These are phyloP conservation scores for Cosmorhoe ocellata DNA, from an alignment of 2,888 invertebrate species.

Conservation along the genomic window DNA sequence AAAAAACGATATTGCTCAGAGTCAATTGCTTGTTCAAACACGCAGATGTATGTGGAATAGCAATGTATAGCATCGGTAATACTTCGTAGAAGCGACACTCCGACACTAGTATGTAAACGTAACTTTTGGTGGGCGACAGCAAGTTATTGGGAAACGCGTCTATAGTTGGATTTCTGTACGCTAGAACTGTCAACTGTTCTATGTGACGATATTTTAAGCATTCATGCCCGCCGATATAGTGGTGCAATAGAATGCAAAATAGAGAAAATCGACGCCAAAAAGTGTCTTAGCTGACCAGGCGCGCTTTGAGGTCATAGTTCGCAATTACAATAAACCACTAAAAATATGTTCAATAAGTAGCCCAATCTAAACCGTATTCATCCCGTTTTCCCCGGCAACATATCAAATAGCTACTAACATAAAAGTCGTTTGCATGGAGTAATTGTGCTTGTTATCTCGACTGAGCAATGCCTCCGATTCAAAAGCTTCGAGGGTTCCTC, in stretches of 20 bases:
- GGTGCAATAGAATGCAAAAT: too few relatives aligned
- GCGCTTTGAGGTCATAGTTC: too few relatives aligned
- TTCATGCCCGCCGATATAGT: too few relatives aligned
- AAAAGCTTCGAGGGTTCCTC: slow-evolving; percentile 37
- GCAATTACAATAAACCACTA: too few relatives aligned
- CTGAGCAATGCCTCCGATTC: slow-evolving; percentile 41
- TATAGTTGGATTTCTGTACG: not conserved
- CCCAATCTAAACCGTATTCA: slow-evolving; percentile 25
- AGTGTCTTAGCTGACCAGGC: too few relatives aligned
- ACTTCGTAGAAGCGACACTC: not conserved
- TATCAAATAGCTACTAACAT: slow-evolving; percentile 35
- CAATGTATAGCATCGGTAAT: slow-evolving; percentile 44
- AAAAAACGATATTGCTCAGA: slow-evolving; percentile 55
- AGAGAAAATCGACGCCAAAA: too few relatives aligned
- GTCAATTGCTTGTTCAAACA: slow-evolving; percentile 61
- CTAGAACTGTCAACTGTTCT: too few relatives aligned
- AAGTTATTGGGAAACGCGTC: not conserved
- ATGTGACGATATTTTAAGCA: too few relatives aligned
- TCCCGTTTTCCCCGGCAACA: slow-evolving; percentile 26
- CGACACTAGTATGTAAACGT: not conserved
- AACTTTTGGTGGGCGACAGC: too few relatives aligned
- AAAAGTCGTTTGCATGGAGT: slow-evolving; percentile 43
- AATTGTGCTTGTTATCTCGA: slow-evolving; percentile 49
- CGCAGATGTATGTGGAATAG: slow-evolving; percentile 55
- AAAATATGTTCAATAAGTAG: too few relatives aligned